Base-by-base conservation (phyloP, 2,113 vertebrate genomes). In the Pachypanchax playfairii region DNA sequence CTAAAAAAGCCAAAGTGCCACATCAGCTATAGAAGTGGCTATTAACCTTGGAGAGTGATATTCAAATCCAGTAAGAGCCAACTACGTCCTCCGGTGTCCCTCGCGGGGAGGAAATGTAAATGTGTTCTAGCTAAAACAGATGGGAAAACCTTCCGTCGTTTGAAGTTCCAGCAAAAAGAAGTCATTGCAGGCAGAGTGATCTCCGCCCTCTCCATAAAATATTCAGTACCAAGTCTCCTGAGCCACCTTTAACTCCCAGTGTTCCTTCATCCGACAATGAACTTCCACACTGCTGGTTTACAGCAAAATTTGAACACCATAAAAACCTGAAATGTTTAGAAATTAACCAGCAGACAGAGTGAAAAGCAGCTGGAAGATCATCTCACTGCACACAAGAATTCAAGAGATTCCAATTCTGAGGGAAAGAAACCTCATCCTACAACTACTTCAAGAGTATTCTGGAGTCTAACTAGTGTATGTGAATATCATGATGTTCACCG, bases 21-120 rank as follows among this genome's bases (percentile, higher is more conserved):
- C 88, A 88, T 56, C 70, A 85, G 87, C 84, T 80, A 89, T 87
- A 86, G 87, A 89, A 90, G 90, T 75, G 78, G 80, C 85, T 86
- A 89, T 92, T 92, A 93, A 92, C 92, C 89, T 92, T 88, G 86
- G 79, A 67, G 84, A 90, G 77, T 53, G 73, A 85, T 91, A 91
- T 89, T 91, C 85, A 87, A 90, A 91, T 91, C 89, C 88, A 82
- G 89, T 90, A 89, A 89, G 73, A 78, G 82, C 82, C 64, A 87
- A 87, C 87, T 87, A 84, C 81, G 83, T 84, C 76, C 87, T 78
- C 77, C 87, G 77, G 87, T 87, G 84, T 90, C 83, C 90, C 90
- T 90, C 39, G 82, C 69, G 77, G 88, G 78, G 70, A 87, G 82
- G 87, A 90, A 89, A 91, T 92, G 90, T 87, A 91, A 92, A 93